Conservation (phyloP, 1,140 invertebrate species). For the Drosophila trapezifrons region DNA sequence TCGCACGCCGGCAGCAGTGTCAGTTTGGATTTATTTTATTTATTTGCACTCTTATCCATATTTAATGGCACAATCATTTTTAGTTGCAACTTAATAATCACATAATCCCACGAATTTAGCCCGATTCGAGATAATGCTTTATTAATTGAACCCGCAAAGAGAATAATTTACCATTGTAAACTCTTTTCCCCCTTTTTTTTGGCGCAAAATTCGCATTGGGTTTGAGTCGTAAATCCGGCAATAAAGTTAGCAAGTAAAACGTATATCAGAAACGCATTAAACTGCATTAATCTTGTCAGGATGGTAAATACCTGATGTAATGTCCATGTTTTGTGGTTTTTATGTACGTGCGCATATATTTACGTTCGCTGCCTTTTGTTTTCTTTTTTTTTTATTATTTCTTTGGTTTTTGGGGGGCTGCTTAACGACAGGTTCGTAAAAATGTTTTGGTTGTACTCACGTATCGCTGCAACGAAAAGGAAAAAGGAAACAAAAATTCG, state of each 20-base stretch:
- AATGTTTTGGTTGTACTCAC: constrained; percentile 62
- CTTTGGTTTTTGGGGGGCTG: not conserved
- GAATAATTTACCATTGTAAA: constrained; percentile 17
- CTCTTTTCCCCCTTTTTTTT: not conserved
- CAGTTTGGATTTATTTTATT: not conserved
- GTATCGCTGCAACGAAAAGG: constrained; percentile 70
- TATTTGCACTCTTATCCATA: not conserved
- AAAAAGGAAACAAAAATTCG: constrained; percentile 14
- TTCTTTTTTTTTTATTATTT: not conserved
- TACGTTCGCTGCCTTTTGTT: constrained; percentile 27
- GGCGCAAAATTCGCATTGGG: not conserved
- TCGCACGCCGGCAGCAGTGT: not conserved
- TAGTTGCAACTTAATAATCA: constrained; percentile 18
- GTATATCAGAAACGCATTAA: constrained; percentile 45
- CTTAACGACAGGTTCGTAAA: constrained; percentile 27
- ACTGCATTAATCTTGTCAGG: constrained; percentile 51
- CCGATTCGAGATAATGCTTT: constrained; percentile 32
- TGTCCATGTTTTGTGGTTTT: constrained; percentile 31
- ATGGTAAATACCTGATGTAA: constrained; percentile 59
- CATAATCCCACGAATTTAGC: constrained; percentile 2
- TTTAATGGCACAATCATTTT: constrained; percentile 15
- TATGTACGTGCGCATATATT: constrained; percentile 31
- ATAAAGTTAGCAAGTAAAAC: constrained; percentile 23
- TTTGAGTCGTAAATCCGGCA: constrained; percentile 35
- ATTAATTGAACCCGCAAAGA: constrained; percentile 45